Evolutionary conservation across 2,113 vertebrate species (phyloP), one percentile per base, ranked within the genome.

Genomic region (Bothrops jararaca): DNA sequence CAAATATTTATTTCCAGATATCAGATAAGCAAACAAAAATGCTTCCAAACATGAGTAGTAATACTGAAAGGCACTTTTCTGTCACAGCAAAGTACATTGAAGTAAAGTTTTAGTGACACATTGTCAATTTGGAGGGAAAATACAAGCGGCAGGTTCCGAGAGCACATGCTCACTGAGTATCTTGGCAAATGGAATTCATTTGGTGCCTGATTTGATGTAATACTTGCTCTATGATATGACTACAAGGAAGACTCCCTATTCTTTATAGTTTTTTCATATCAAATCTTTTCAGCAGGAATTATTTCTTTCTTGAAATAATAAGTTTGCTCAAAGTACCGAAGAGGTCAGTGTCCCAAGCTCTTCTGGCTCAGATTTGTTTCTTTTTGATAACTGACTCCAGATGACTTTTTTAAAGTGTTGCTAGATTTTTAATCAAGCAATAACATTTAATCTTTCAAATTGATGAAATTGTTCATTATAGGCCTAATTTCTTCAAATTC

Each of bases 331-430:
- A 29, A 93, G 3, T 1, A 0, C 90, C 86, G 88, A 42, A 45
- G 1, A 1, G 45, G 89, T 22, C 80, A 0, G 0, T 69, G 53
- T 53, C 56, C 0, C 0, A 0, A 0, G 1, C 45, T 95, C 69
- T 52, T 64, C 91, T 94, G 34, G 54, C 92, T 92, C 94, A 93
- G 88, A 86, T 94, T 89, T 92, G n/a, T 91, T 80, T 93, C 91
- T 93, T 94, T 93, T 89, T 95, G 89, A 89, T 93, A 88, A 0
- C 2, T 92, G 88, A 57, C 2, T 89, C 0, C 0, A 0, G 64
- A 0, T 34, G 10, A 0, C 54, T 90, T 93, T 57, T 26, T 4
- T 89, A 26, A 39, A 42, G 53, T 52, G 29, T 60, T 64, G 45
- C 56, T 90, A 50, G 80, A 90, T 90, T 56, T 89, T 50, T 45